Base-by-base conservation (phyloP, 2,797 vertebrate species). In the Eulemur coronatus region DNA sequence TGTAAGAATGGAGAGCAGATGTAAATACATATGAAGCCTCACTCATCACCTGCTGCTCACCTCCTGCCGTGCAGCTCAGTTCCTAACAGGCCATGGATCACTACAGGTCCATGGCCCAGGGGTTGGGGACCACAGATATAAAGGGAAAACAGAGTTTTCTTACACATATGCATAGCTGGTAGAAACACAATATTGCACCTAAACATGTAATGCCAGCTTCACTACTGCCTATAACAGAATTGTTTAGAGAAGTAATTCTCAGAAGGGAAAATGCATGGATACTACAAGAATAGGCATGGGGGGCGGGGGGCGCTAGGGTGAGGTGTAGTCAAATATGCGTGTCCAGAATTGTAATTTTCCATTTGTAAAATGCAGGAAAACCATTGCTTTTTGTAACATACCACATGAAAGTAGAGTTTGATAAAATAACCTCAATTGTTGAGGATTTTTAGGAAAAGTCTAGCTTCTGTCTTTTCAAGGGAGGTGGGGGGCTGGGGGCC, bases 341-440 rank as follows among this genome's bases (percentile, higher is more conserved):
- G 48, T 17, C 73, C 43, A 18, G 48, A 67, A 72, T 48, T 41
- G 33, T 35, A 28, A 50, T 22, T 48, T 81, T 70, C 81, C 52
- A 33, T n/a, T 80, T 87, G 80, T 75, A 76, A 94, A 91, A 50
- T 8, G 28, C 26, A 52, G 18, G 43, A 33, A 28, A 75, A 59
- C 11, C 30, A 14, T 24, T 41, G 15, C 10, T 43, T 75, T 46
- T 9, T 5, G 70, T 57, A 75, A 92, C 63, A n/a, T 38, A 79
- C 3, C 46, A 63, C 9, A 7, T 63, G 65, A 63, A 89, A 75
- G 46, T 7, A 17, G 48, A 94, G 35, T 65, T 79, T 87, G 57
- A 82, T 46, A 41, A 95, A 84, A 94, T 65, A 67, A 63, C 67
- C 18, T 41, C 76, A 48, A 18, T 11, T 76, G 35, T 30, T 76